These are phyloP conservation scores for Oopsacas minuta DNA, from an alignment of 37 sponge, comb jelly and placozoan species.

Conservation along the genomic window DNA sequence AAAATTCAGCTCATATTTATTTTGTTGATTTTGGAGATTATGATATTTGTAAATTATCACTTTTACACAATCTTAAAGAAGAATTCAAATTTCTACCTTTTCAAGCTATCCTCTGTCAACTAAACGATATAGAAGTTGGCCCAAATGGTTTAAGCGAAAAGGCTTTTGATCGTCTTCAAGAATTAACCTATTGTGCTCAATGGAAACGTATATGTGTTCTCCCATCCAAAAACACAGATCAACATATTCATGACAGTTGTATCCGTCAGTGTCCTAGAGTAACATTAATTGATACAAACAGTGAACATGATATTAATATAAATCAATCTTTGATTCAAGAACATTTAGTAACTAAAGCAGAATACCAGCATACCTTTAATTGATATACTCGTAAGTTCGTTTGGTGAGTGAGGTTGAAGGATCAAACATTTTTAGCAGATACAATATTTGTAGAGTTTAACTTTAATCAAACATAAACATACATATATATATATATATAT, in stretches of 20 bases:
- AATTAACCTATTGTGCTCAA: not conserved
- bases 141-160: not conserved
- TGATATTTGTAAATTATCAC: not conserved
- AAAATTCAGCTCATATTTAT: not conserved
- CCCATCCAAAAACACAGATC: not conserved
- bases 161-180: not conserved
- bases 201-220: constrained; percentile 7
- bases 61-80: not conserved
- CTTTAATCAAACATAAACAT: no score
- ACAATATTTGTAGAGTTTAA: no score
- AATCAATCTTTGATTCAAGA: not conserved
- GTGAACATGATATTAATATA: not conserved
- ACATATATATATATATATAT: no score
- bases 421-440: no score
- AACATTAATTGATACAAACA: not conserved
- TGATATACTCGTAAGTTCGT: no score
- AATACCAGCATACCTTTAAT: not conserved
- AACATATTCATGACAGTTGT: not conserved
- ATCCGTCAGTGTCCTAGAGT: not conserved
- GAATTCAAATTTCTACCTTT: not conserved
- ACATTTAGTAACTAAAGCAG: not conserved
- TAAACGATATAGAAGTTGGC: not conserved
- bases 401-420: no score
- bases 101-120: constrained; percentile 1
- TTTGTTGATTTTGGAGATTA: not conserved